These are phyloP conservation scores for Rhinopomastus cyanomelas DNA, from an alignment of 2,113 vertebrate species.

Conservation along the genomic window DNA sequence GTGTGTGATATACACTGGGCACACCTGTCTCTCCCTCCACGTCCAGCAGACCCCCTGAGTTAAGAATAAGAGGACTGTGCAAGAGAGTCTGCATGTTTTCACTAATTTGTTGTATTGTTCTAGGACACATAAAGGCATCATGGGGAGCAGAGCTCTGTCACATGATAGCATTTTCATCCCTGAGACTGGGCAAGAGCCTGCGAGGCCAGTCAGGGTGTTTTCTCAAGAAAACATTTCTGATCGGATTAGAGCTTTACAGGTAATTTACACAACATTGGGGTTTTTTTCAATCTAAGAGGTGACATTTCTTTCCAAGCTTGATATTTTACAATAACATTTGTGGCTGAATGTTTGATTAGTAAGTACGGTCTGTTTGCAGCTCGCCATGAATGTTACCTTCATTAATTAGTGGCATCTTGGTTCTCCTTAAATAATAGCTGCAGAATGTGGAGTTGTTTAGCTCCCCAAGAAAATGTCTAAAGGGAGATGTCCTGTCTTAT, in stretches of 20 bases:
- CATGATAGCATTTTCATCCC: slow-evolving; percentile 94
- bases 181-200: slow-evolving; percentile 77
- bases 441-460: background rate
- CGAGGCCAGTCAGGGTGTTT: slow-evolving; percentile 80
- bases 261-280: slow-evolving; percentile 13
- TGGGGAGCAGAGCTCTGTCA: slow-evolving; percentile 89
- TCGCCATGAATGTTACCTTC: background rate
- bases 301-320: background rate
- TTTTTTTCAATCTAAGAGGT: background rate
- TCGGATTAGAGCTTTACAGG: slow-evolving; percentile 91
- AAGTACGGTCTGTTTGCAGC: background rate
- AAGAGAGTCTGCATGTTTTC: background rate
- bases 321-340: background rate
- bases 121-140: slow-evolving; percentile 75
- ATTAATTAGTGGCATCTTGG: background rate
- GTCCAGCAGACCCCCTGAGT: background rate
- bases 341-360: background rate
- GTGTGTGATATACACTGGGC: background rate
- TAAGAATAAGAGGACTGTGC: background rate
- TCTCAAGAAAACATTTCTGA: slow-evolving; percentile 91
- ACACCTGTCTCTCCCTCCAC: background rate
- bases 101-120: slow-evolving; percentile 21
- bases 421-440: background rate
- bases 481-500: background rate
- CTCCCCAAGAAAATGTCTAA: background rate